Percentiles rank a stretch among this genome's conserved stretches.
Conservation (phyloP, 2,113 vertebrate species). For the Tangachromis dhanisi region DNA sequence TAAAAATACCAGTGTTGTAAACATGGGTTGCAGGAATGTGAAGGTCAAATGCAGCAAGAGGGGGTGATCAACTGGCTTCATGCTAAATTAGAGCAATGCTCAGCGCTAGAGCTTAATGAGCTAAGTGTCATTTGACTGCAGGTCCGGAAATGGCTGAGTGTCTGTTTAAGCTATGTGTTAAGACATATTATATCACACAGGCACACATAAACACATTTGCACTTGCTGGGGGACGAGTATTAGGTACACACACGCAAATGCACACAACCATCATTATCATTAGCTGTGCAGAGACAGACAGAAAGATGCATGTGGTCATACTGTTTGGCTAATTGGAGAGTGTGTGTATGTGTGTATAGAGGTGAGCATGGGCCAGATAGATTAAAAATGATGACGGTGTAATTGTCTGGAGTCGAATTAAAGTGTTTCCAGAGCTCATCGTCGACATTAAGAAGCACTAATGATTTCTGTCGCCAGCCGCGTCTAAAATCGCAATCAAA, state of each 20-base stretch:
- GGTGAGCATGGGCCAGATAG: conserved; percentile 10
- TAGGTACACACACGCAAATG: neutral
- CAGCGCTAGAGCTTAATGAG: conserved; percentile 47
- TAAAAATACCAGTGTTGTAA: conserved; percentile 7
- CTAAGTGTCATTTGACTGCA: conserved; percentile 50
- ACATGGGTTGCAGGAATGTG: neutral
- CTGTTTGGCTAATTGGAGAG: conserved; percentile 47
- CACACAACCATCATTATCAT: conserved; percentile 43
- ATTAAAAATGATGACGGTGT: conserved; percentile 49
- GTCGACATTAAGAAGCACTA: conserved; percentile 46
- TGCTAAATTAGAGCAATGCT: conserved; percentile 48
- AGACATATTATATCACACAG: conserved; percentile 35
- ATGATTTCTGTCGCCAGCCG: conserved; percentile 28
- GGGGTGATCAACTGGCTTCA: conserved; percentile 21
- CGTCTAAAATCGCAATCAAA: conserved; percentile 24
- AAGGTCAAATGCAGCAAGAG: conserved; percentile 50
- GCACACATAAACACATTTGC: conserved; percentile 28
- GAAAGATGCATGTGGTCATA: conserved; percentile 54
- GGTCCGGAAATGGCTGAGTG: conserved; percentile 48
- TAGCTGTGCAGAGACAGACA: conserved; percentile 45
- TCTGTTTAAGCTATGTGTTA: conserved; percentile 42
- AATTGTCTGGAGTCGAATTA: conserved; percentile 39
- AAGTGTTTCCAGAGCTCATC: conserved; percentile 51
- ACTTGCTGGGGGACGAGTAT: neutral
- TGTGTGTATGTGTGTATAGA: neutral